Evolutionary conservation across 2,113 vertebrate species (phyloP).

Genomic region (Egretta garzetta): DNA sequence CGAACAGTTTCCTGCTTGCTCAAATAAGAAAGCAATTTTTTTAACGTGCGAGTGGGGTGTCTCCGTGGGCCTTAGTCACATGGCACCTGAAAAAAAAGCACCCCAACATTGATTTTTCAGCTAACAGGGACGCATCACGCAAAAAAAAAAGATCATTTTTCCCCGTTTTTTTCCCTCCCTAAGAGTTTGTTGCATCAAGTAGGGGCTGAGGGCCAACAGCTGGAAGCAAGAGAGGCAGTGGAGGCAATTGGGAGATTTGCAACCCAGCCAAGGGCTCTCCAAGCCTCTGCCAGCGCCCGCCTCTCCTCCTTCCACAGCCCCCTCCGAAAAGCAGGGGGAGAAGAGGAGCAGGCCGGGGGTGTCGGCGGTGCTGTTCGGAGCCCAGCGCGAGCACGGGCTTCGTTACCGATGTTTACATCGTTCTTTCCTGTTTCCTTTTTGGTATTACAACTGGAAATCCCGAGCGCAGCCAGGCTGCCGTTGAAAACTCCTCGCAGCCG

Average conservation of each 20-base stretch:
- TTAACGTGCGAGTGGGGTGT: fast-evolving
- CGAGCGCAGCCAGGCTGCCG: fast-evolving
- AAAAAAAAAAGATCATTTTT: neutral
- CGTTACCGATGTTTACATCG: neutral
- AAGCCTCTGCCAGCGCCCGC: neutral
- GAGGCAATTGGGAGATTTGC: neutral
- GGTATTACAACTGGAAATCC: neutral
- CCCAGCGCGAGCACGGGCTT: neutral
- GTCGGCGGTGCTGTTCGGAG: fast-evolving
- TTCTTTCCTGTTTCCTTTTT: neutral
- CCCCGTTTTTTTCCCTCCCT: fast-evolving
- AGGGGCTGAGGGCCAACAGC: neutral
- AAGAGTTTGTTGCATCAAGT: neutral
- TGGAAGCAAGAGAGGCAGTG: neutral
- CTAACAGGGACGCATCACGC: neutral
- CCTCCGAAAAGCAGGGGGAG: neutral
- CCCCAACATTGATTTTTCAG: neutral
- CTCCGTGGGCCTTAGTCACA: neutral
- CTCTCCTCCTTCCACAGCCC: neutral
- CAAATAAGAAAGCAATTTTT: neutral
- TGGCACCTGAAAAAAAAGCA: neutral
- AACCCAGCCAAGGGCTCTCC: neutral
- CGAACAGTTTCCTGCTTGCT: neutral
- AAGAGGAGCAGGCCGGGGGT: neutral
- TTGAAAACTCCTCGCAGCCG: neutral